phyloP scores from a whole-genome alignment of 2,113 vertebrate species.

The Scortum barcoo region DNA sequence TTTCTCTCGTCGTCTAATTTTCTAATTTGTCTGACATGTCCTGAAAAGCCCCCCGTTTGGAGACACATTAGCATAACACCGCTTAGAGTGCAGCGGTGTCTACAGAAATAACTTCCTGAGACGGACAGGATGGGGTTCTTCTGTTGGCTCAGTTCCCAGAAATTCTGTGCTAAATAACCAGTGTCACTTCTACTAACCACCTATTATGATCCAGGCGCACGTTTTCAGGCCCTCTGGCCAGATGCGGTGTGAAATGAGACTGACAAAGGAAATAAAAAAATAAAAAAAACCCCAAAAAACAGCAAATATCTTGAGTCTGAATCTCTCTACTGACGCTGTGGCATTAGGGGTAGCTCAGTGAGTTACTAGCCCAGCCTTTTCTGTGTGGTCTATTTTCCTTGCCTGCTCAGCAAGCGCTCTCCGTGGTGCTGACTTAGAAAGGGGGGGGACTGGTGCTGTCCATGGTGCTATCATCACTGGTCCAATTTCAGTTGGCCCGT shows the following conservation, averaged over 20 bases:
- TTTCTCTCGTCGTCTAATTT: constrained; percentile 39
- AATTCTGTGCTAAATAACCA: background rate
- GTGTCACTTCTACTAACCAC: constrained; percentile 28
- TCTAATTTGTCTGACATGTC: constrained; percentile 69
- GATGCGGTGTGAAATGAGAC: background rate
- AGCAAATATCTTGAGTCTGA: background rate
- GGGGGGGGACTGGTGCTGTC: constrained; percentile 60
- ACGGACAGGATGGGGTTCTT: constrained; percentile 16
- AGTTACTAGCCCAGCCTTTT: constrained; percentile 16
- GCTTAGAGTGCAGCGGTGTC: constrained; percentile 50
- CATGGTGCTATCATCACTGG: constrained; percentile 55
- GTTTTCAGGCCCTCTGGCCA: constrained; percentile 3
- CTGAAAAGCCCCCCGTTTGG: constrained; percentile 56
- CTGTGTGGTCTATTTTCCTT: constrained; percentile 28
- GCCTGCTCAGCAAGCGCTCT: constrained; percentile 67
- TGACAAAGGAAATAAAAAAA: background rate
- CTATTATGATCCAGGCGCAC: background rate
- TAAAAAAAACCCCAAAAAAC: no score
- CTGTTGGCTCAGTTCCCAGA: background rate
- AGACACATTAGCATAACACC: constrained; percentile 33
- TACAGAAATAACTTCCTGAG: constrained; percentile 47
- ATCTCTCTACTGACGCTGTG: constrained; percentile 3
- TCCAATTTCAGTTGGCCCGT: constrained; percentile 48
- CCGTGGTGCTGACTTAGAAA: constrained; percentile 67
- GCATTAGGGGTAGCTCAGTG: constrained; percentile 6